These are phyloP conservation scores for Heterohyrax brucei DNA, from an alignment of 2,797 vertebrate genomes.

Conservation along the genomic window DNA sequence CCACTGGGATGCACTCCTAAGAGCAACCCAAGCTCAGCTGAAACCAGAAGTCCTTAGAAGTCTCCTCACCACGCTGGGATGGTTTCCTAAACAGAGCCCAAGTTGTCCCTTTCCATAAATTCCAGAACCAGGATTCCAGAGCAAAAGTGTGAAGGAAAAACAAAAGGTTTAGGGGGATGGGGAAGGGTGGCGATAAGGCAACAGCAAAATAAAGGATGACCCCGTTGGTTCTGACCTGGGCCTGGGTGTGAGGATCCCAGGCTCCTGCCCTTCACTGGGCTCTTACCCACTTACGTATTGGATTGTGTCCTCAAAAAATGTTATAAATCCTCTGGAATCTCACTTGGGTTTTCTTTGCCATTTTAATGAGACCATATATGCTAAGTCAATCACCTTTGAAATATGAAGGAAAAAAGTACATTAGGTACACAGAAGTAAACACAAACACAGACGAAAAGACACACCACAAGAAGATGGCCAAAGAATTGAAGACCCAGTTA, in stretches of 20 bases:
- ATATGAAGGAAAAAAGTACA: too few relatives aligned
- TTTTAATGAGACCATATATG: too few relatives aligned
- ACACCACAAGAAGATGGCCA: too few relatives aligned
- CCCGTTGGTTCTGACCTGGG: not conserved
- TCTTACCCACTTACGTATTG: not conserved
- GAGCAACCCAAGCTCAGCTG: not conserved
- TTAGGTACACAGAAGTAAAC: too few relatives aligned
- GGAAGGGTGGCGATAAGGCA: too few relatives aligned
- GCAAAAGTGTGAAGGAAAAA: not conserved
- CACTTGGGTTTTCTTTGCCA: too few relatives aligned
- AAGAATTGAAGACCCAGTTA: too few relatives aligned
- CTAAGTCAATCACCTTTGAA: too few relatives aligned
- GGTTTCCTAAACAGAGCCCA: not conserved
- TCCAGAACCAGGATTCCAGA: not conserved
- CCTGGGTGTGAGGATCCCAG: not conserved
- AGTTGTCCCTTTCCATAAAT: not conserved
- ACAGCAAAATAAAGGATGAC: not conserved
- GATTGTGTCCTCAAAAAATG: too few relatives aligned
- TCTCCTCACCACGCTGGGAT: not conserved
- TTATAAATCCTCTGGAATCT: too few relatives aligned
- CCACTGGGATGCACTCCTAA: not conserved
- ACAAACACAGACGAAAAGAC: too few relatives aligned
- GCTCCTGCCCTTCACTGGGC: not conserved
- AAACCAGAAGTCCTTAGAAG: not conserved
- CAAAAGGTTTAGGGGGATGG: not conserved